Evolutionary conservation across 2,797 vertebrate genomes (phyloP).

Genomic region (Pseudotriccus pelzelni): DNA sequence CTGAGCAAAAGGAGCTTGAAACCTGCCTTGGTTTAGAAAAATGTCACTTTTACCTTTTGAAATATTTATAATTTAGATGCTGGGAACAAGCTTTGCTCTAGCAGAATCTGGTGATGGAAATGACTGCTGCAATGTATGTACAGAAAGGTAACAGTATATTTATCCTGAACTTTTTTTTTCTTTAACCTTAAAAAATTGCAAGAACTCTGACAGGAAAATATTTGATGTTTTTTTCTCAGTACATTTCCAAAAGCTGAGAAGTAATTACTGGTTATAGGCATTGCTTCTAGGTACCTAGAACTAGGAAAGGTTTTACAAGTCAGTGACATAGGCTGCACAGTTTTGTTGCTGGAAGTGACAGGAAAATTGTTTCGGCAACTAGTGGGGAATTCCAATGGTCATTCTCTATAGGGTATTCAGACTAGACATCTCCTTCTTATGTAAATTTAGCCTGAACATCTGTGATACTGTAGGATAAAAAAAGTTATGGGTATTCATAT

Average conservation of each 20-base stretch:
- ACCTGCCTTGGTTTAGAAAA: constrained; percentile 7
- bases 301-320: neutral
- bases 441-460: neutral
- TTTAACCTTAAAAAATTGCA: neutral
- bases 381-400: neutral
- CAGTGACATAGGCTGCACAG: neutral
- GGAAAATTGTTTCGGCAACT: neutral
- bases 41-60: neutral
- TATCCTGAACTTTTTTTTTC: neutral
- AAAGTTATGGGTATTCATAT: neutral
- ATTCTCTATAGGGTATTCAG: neutral
- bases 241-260: neutral
- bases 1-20: constrained; percentile 33
- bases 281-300: neutral
- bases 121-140: neutral
- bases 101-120: neutral
- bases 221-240: neutral
- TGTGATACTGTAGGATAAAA: neutral
- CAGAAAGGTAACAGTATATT: neutral
- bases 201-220: neutral
- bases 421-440: neutral
- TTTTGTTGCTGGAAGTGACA: neutral
- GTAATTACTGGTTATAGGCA: neutral
- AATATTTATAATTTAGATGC: constrained; percentile 1
- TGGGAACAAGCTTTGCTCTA: neutral